These are phyloP conservation scores for Sweltsa coloradensis DNA, from an alignment of 1,140 invertebrate genomes.

Conservation along the genomic window DNA sequence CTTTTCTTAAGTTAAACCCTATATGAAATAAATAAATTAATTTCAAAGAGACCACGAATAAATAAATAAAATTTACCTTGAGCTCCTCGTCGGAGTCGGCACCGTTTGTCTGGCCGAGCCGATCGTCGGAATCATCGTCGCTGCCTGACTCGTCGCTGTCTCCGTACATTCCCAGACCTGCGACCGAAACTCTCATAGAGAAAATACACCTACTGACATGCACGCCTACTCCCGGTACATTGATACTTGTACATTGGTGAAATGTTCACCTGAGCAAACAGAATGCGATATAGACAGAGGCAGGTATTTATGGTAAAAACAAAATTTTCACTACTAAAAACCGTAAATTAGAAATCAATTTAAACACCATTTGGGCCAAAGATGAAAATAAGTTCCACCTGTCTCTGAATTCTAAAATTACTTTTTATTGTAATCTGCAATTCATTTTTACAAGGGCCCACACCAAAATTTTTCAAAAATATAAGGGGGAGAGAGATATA, in stretches of 20 bases:
- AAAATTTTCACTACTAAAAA: background rate
- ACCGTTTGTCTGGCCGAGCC: constrained; percentile 16
- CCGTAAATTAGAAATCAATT: no score
- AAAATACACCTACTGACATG: background rate
- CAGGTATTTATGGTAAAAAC: background rate
- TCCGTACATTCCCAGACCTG: constrained; percentile 39
- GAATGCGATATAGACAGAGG: background rate
- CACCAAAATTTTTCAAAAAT: no score
- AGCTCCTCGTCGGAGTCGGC: constrained; percentile 37
- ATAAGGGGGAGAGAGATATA: no score
- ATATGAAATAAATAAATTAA: background rate
- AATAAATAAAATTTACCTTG: constrained; percentile 23
- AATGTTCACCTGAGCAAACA: background rate
- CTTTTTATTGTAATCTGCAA: no score
- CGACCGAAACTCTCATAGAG: background rate
- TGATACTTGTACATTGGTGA: background rate
- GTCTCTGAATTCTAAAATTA: no score
- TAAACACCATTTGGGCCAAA: no score
- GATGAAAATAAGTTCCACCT: no score
- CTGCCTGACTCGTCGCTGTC: constrained; percentile 37
- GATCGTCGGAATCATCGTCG: constrained; percentile 26
- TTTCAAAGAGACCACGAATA: background rate
- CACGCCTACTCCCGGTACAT: background rate
- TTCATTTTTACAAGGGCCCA: no score
- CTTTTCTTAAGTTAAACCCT: constrained; percentile 6